Percentiles rank a stretch among this genome's conserved stretches.
Evolutionary conservation across 2,113 vertebrate genomes (phyloP).

Genomic region (Arizona elegans): DNA sequence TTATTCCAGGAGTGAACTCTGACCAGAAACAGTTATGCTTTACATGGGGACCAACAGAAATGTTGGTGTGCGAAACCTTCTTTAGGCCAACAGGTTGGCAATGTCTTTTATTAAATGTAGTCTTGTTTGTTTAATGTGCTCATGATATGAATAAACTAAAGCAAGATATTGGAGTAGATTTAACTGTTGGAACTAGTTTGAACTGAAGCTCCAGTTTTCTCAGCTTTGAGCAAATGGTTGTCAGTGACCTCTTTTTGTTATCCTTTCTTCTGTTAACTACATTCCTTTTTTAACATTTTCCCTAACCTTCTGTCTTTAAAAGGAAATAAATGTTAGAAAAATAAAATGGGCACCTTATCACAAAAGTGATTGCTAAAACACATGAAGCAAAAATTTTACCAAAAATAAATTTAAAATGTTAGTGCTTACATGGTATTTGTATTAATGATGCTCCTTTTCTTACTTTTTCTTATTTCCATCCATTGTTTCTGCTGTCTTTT

Average conservation of each 20-base stretch:
- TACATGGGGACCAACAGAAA: constrained; percentile 90
- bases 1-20: constrained; percentile 78
- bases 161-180: not conserved
- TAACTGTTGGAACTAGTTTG: not conserved
- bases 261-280: not conserved
- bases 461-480: not conserved
- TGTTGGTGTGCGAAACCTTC: constrained; percentile 84
- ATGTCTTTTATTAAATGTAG: not conserved
- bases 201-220: not conserved
- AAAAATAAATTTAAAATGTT: not conserved
- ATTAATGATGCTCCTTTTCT: not conserved
- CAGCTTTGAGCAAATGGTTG: not conserved
- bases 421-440: not conserved
- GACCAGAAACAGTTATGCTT: constrained; percentile 83
- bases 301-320: not conserved
- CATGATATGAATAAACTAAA: not conserved
- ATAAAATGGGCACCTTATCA: not conserved
- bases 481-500: not conserved
- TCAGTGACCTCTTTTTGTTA: not conserved
- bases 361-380: not conserved
- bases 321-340: not conserved
- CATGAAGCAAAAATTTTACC: not conserved
- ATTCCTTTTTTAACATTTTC: not conserved
- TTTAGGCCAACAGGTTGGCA: constrained; percentile 73
- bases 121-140: not conserved